Percentiles rank a stretch among this genome's conserved stretches.
Conservation (phyloP, 1,140 invertebrate species). For the Melitaea cinxia region DNA sequence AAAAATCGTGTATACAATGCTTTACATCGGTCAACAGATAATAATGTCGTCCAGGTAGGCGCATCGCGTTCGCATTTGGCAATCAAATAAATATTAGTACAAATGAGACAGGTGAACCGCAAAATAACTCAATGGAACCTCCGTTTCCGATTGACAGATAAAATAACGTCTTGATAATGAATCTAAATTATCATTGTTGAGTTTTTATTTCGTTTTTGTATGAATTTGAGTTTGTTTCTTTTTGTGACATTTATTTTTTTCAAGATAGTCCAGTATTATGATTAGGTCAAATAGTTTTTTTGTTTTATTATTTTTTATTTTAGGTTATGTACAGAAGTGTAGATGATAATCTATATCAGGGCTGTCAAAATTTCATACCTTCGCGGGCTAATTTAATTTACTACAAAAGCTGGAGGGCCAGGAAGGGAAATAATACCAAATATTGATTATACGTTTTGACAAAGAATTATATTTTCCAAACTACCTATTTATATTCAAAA, state of each 20-base stretch:
- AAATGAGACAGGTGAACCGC: slow-evolving; percentile 46
- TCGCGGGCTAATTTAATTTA: no score
- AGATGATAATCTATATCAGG: no score
- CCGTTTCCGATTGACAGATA: slow-evolving; percentile 43
- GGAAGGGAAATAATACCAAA: no score
- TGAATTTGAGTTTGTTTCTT: slow-evolving; percentile 8
- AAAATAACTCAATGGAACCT: slow-evolving; percentile 43
- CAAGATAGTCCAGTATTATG: no score
- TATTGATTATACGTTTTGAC: no score
- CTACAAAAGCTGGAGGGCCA: no score
- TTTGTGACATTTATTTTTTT: not conserved
- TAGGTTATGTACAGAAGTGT: no score
- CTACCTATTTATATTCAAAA: no score
- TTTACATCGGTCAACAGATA: not conserved
- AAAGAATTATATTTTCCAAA: no score
- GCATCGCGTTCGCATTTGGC: slow-evolving; percentile 35
- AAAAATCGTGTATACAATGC: not conserved
- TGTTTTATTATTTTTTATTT: no score
- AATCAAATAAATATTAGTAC: slow-evolving; percentile 54
- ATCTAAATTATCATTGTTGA: slow-evolving; percentile 38
- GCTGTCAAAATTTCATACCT: no score
- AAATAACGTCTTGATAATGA: slow-evolving; percentile 39
- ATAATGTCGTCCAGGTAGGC: slow-evolving; percentile 23
- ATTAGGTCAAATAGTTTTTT: no score
- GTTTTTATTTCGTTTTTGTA: slow-evolving; percentile 9